phyloP scores from a whole-genome alignment of 1,140 invertebrate species.

The Drosophila virilis region DNA sequence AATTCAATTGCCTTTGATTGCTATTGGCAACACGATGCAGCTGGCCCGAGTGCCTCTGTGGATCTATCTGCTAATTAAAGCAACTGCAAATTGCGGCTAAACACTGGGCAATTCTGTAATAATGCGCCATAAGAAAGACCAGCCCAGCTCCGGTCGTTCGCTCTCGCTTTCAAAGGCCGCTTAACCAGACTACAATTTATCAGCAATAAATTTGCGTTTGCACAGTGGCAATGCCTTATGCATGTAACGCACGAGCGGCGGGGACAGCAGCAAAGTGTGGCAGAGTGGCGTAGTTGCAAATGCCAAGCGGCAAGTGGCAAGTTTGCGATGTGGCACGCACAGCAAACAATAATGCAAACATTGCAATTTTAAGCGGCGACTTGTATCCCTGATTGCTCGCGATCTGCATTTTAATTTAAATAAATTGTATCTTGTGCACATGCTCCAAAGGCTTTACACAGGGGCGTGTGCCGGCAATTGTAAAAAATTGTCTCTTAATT shows the following conservation, averaged over 20 bases:
- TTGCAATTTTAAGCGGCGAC: constrained; percentile 31
- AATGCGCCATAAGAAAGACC: constrained; percentile 27
- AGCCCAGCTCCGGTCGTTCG: constrained; percentile 1
- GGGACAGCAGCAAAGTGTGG: constrained; percentile 23
- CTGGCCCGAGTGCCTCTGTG: constrained; percentile 27
- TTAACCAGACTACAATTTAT: constrained; percentile 69
- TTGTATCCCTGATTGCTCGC: constrained; percentile 21
- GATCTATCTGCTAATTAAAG: constrained; percentile 63
- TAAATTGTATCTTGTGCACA: constrained; percentile 53
- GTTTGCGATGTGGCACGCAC: constrained; percentile 30
- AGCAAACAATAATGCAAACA: constrained; percentile 31
- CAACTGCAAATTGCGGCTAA: constrained; percentile 61
- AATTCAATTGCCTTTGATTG: constrained; percentile 74
- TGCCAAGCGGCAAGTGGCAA: constrained; percentile 32
- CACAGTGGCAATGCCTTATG: constrained; percentile 24
- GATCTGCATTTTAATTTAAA: constrained; percentile 77
- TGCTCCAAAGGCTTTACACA: constrained; percentile 33
- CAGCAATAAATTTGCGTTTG: constrained; percentile 72
- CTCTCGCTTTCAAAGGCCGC: constrained; percentile 7
- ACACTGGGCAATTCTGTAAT: constrained; percentile 52
- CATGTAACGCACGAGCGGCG: constrained; percentile 28
- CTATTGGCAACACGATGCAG: constrained; percentile 54
- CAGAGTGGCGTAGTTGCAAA: constrained; percentile 21
- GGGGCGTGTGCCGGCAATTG: constrained; percentile 51
- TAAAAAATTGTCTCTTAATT: constrained; percentile 62